A percentile compares a stretch with the other conserved stretches of the same genome.
These are phyloP conservation scores for Donacobius atricapilla DNA, from an alignment of 2,113 vertebrate species.

Conservation along the genomic window DNA sequence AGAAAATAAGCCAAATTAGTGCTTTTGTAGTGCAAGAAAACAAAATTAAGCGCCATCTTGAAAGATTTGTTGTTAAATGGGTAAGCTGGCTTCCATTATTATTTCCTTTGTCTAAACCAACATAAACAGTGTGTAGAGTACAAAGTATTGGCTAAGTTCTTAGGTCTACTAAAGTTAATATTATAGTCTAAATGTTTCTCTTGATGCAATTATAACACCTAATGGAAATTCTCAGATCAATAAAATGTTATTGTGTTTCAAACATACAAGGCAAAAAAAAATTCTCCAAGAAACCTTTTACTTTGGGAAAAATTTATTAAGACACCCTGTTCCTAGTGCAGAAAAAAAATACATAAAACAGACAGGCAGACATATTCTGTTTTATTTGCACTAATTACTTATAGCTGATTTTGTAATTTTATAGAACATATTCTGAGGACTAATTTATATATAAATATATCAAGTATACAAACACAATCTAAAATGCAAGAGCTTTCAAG, in stretches of 20 bases:
- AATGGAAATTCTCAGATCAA: background rate
- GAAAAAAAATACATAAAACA: background rate
- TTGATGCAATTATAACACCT: background rate
- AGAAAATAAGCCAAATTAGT: slow-evolving; percentile 16
- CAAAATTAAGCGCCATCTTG: background rate
- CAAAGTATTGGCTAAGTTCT: background rate
- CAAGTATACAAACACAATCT: background rate
- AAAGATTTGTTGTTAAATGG: background rate
- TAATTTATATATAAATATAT: background rate
- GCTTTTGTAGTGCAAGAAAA: background rate
- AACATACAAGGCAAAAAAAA: background rate
- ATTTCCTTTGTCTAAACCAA: background rate
- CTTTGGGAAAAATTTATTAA: background rate
- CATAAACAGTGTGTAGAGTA: background rate
- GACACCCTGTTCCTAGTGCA: background rate
- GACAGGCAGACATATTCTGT: background rate
- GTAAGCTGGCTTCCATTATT: background rate
- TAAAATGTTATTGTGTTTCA: background rate
- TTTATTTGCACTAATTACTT: background rate
- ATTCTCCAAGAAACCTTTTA: background rate
- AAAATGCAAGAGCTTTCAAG: background rate
- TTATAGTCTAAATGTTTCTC: background rate
- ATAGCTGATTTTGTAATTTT: background rate
- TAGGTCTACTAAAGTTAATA: background rate
- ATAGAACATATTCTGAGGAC: background rate